Evolutionary conservation across 2,888 invertebrate species (phyloP).

Genomic region (Cheilosia vulpina): DNA sequence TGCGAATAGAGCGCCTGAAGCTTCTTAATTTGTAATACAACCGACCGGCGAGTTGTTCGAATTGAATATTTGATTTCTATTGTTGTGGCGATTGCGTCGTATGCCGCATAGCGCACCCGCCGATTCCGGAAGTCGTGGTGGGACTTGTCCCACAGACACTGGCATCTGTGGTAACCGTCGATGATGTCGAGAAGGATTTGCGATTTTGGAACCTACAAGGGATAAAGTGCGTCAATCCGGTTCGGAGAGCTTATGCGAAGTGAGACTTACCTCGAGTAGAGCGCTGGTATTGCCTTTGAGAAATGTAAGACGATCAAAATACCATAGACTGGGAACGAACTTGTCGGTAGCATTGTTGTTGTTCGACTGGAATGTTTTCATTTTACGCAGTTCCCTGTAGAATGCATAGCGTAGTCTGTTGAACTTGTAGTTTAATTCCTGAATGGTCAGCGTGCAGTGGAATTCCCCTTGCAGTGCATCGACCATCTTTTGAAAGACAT

Average conservation of each 20-base stretch:
- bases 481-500: slow-evolving; percentile 42
- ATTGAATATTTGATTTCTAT: slow-evolving; percentile 61
- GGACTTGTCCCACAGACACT: slow-evolving; percentile 54
- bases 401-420: slow-evolving; percentile 48
- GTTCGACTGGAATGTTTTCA: slow-evolving; percentile 53
- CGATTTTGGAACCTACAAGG: slow-evolving; percentile 48
- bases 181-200: slow-evolving; percentile 54
- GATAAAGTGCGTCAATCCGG: neutral
- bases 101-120: slow-evolving; percentile 50
- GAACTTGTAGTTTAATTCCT: slow-evolving; percentile 49
- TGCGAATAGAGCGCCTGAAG: slow-evolving; percentile 48
- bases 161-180: slow-evolving; percentile 40
- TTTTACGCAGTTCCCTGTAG: slow-evolving; percentile 54
- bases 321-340: slow-evolving; percentile 47
- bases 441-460: slow-evolving; percentile 24
- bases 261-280: slow-evolving; percentile 44
- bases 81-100: slow-evolving; percentile 57
- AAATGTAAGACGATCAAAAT: slow-evolving; percentile 39
- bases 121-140: slow-evolving; percentile 57
- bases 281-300: slow-evolving; percentile 56
- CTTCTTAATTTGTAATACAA: slow-evolving; percentile 53
- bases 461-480: slow-evolving; percentile 17
- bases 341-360: slow-evolving; percentile 29
- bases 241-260: too few relatives aligned
- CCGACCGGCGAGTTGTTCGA: slow-evolving; percentile 55